A percentile compares a stretch with the other conserved stretches of the same genome.
These are phyloP conservation scores for Coenonympha glycerion DNA, from an alignment of 2,888 invertebrate species.

Conservation along the genomic window DNA sequence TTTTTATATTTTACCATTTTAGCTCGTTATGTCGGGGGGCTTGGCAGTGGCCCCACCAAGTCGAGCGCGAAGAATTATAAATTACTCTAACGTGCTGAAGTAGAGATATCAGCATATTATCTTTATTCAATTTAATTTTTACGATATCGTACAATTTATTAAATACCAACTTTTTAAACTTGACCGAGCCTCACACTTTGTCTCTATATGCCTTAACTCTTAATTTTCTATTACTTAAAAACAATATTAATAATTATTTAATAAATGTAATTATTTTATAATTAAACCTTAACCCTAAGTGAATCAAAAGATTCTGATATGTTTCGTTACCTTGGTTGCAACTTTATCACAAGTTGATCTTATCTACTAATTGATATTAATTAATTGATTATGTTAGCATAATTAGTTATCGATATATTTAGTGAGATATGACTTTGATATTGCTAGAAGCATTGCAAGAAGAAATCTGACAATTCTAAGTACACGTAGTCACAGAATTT, in stretches of 20 bases:
- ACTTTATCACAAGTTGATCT: conserved; percentile 75
- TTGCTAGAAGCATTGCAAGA: conserved; percentile 55
- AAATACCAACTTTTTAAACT: too few species aligned
- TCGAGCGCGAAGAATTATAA: too few species aligned
- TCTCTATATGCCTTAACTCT: not conserved
- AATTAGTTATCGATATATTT: conserved; percentile 40
- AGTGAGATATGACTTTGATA: conserved; percentile 45
- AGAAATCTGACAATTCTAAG: not conserved
- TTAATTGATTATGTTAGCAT: conserved; percentile 55
- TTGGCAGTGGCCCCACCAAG: too few species aligned
- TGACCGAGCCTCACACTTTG: too few species aligned
- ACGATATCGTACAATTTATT: too few species aligned
- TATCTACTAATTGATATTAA: conserved; percentile 65
- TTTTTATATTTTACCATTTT: too few species aligned
- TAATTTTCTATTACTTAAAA: conserved; percentile 34
- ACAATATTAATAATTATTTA: conserved; percentile 5
- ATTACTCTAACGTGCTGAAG: too few species aligned
- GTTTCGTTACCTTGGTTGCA: conserved; percentile 84
- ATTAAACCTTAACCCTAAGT: conserved; percentile 56
- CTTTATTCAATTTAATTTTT: too few species aligned
- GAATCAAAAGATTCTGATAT: conserved; percentile 83
- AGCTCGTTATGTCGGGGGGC: too few species aligned
- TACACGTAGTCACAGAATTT: not conserved
- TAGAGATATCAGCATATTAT: too few species aligned
- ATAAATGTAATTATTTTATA: not conserved